A percentile compares a stretch with the other conserved stretches of the same genome.
These are phyloP conservation scores for Nasonia vitripennis DNA, from an alignment of 1,140 invertebrate genomes.

Conservation along the genomic window DNA sequence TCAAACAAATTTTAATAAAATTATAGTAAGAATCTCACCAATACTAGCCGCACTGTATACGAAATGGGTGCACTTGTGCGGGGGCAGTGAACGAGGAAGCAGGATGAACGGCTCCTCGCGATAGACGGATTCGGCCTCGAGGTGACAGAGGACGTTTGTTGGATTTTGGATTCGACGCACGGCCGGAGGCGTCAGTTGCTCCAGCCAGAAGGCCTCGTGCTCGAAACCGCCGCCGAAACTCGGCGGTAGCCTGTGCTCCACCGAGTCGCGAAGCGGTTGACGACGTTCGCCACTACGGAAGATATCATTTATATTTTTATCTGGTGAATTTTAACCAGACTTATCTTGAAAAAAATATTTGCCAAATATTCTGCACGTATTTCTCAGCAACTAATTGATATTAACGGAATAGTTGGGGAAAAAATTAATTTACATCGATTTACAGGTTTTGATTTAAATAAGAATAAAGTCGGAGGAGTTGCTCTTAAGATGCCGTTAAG, in stretches of 20 bases:
- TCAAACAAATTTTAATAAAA: too few species aligned
- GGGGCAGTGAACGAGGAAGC: constrained; percentile 80
- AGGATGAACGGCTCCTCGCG: constrained; percentile 81
- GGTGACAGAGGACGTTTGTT: constrained; percentile 80
- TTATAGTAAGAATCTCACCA: constrained; percentile 57
- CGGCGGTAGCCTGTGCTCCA: constrained; percentile 79
- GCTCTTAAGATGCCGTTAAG: constrained; percentile 43
- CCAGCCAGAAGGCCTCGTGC: constrained; percentile 71
- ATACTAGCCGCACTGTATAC: constrained; percentile 85
- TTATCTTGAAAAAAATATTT: too few species aligned
- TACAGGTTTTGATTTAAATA: constrained; percentile 40
- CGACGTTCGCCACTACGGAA: constrained; percentile 25
- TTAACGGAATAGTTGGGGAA: neutral
- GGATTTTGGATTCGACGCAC: constrained; percentile 61
- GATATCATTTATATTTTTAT: too few species aligned
- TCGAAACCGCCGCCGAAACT: constrained; percentile 58
- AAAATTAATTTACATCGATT: constrained; percentile 23
- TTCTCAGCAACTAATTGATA: neutral
- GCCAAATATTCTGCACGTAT: neutral
- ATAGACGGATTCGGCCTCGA: constrained; percentile 81
- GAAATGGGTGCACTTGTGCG: constrained; percentile 85
- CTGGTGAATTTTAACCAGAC: too few species aligned
- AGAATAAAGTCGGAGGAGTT: constrained; percentile 16
- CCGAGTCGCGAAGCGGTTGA: constrained; percentile 79
- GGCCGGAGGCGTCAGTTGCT: constrained; percentile 68